Conservation (phyloP, 2,113 vertebrate species). For the Butorides virescens region DNA sequence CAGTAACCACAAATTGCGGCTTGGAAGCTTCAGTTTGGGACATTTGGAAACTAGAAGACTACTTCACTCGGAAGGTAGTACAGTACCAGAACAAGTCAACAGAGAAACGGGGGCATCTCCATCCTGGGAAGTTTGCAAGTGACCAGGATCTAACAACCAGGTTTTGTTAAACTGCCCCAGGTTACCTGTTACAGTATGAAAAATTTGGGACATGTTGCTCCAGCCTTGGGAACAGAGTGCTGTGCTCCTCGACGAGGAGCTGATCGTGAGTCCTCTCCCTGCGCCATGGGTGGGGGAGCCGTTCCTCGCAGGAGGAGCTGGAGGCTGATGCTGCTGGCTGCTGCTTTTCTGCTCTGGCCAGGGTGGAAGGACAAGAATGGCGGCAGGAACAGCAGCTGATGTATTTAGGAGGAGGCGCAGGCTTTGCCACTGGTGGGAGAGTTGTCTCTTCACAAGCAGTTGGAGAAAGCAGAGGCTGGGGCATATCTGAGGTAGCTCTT, state of each 20-base stretch:
- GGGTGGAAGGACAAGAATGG: background rate
- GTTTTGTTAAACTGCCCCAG: background rate
- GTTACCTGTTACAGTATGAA: background rate
- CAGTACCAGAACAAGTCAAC: background rate
- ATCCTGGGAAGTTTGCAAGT: background rate
- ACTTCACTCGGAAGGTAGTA: background rate
- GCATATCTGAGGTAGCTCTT: background rate
- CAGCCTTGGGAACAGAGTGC: background rate
- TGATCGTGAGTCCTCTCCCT: background rate
- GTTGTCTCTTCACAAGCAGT: background rate
- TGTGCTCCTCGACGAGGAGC: background rate
- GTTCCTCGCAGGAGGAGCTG: background rate
- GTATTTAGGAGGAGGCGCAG: background rate
- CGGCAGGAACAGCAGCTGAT: background rate
- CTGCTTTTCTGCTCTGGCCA: background rate
- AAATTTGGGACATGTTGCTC: background rate
- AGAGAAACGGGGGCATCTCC: background rate
- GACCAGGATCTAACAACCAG: background rate
- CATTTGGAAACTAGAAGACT: background rate
- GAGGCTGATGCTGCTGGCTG: background rate
- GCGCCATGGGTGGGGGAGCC: background rate
- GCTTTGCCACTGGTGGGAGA: background rate
- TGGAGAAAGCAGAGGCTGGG: background rate
- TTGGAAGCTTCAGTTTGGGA: background rate
- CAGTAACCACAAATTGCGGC: background rate